Evolutionary conservation across 2,797 vertebrate genomes (phyloP).

Genomic region (Oryzias dopingdopingensis): DNA sequence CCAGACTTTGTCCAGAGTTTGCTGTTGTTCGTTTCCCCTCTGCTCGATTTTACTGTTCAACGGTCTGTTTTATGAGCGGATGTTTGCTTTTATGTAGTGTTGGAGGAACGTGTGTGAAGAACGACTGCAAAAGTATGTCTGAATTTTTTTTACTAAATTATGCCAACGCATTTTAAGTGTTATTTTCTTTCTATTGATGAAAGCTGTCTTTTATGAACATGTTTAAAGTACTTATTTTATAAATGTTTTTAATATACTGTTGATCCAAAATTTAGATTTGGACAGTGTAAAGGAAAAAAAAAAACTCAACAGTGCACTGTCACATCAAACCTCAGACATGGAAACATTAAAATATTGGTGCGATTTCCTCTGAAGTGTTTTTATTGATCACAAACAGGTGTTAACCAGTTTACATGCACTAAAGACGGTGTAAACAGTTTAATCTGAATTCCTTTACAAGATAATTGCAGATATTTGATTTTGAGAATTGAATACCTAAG

Average conservation of each 20-base stretch:
- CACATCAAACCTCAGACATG: no score
- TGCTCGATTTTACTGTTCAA: conserved; percentile 54
- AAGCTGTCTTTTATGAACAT: conserved; percentile 44
- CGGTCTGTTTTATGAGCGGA: conserved; percentile 24
- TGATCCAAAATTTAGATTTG: conserved; percentile 31
- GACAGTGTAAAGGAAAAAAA: conserved; percentile 2
- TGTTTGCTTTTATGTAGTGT: conserved; percentile 5
- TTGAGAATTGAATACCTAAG: no score
- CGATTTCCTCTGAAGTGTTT: neutral
- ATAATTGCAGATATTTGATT: no score
- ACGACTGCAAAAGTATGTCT: conserved; percentile 17
- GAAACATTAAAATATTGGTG: conserved; percentile 7
- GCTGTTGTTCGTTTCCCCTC: conserved; percentile 32
- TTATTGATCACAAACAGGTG: no score
- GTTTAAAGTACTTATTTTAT: conserved; percentile 59
- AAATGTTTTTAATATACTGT: conserved; percentile 44
- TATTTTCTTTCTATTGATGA: conserved; percentile 33
- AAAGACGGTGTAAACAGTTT: no score
- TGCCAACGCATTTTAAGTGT: conserved; percentile 41
- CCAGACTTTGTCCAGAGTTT: conserved; percentile 59
- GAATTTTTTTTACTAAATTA: conserved; percentile 37
- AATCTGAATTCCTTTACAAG: no score
- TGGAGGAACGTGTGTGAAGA: conserved; percentile 17
- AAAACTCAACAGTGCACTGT: neutral
- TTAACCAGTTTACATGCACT: no score